Conservation (phyloP, 1,140 invertebrate species). For the Conopomorpha cramerella region DNA sequence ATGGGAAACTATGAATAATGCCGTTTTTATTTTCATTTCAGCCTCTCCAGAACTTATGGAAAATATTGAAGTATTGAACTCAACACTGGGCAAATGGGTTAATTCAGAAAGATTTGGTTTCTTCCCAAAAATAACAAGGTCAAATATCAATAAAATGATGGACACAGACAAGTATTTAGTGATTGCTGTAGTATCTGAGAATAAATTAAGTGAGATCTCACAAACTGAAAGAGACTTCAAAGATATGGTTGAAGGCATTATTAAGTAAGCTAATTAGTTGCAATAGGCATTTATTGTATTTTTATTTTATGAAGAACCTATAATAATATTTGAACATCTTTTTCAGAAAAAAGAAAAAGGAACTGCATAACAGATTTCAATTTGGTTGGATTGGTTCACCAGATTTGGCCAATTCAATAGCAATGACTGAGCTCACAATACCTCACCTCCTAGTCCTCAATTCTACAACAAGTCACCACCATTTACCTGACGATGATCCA, state of each 20-base stretch:
- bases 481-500: slow-evolving; percentile 84
- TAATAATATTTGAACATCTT: background rate
- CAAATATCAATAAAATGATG: slow-evolving; percentile 82
- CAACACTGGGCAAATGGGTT: slow-evolving; percentile 82
- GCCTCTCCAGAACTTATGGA: slow-evolving; percentile 55
- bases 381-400: slow-evolving; percentile 91
- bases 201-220: slow-evolving; percentile 80
- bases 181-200: slow-evolving; percentile 85
- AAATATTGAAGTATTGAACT: slow-evolving; percentile 63
- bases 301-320: background rate
- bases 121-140: slow-evolving; percentile 84
- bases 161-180: slow-evolving; percentile 86
- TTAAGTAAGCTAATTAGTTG: too few relatives aligned
- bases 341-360: slow-evolving; percentile 69
- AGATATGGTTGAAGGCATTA: slow-evolving; percentile 84
- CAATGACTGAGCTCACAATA: slow-evolving; percentile 79
- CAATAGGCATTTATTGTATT: background rate
- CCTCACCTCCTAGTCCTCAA: slow-evolving; percentile 91
- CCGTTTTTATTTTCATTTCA: slow-evolving; percentile 12
- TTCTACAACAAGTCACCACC: slow-evolving; percentile 87
- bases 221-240: slow-evolving; percentile 81
- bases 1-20: background rate
- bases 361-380: slow-evolving; percentile 84
- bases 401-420: slow-evolving; percentile 88
- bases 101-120: slow-evolving; percentile 88